These are phyloP conservation scores for Trypoxylus dichotomus DNA, from an alignment of 1,140 invertebrate genomes.

Conservation along the genomic window DNA sequence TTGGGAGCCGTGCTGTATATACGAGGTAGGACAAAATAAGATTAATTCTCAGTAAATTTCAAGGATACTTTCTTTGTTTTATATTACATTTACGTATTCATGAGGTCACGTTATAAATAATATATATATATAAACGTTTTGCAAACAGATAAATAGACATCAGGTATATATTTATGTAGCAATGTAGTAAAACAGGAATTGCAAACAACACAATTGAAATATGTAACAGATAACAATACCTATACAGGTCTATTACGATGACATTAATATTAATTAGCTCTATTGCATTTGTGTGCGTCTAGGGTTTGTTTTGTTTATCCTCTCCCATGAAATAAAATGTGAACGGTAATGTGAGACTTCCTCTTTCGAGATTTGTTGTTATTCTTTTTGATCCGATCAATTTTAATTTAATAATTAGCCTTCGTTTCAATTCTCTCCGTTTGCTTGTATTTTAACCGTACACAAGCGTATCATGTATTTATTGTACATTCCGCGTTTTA, in stretches of 20 bases:
- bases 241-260: too few species aligned
- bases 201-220: neutral
- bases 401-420: too few species aligned
- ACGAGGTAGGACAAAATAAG: neutral
- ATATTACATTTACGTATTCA: slow-evolving; percentile 1
- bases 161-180: too few species aligned
- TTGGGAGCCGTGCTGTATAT: neutral
- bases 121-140: neutral
- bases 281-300: too few species aligned
- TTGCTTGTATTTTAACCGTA: too few species aligned
- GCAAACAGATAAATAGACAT: neutral
- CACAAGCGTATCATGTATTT: too few species aligned
- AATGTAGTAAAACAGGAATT: neutral
- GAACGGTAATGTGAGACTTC: too few species aligned
- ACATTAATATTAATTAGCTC: neutral
- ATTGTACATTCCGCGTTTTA: neutral
- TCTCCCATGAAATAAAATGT: too few species aligned
- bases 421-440: neutral
- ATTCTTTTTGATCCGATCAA: too few species aligned
- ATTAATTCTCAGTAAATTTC: neutral
- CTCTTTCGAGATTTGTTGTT: too few species aligned
- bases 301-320: too few species aligned
- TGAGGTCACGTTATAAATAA: neutral
- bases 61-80: slow-evolving; percentile 6
- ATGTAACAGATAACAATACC: neutral